These are phyloP conservation scores for Dicyrtomina minuta DNA, from an alignment of 2,888 invertebrate species.

Conservation along the genomic window DNA sequence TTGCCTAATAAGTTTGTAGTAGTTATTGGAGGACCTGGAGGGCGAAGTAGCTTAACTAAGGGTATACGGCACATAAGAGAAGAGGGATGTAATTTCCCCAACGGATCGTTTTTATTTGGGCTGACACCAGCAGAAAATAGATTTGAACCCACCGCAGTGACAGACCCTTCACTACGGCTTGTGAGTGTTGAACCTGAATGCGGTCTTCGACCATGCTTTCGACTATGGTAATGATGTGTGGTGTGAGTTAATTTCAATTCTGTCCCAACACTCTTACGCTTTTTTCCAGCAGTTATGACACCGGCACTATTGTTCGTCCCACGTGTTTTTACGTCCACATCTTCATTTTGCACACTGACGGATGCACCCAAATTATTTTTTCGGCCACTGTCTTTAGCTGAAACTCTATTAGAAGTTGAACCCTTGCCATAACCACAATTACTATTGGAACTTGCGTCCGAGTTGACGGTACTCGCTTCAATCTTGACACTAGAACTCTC, in stretches of 20 bases:
- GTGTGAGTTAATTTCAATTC: conserved; percentile 15
- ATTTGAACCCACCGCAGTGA: neutral
- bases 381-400: conserved; percentile 51
- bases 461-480: conserved; percentile 13
- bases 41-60: conserved; percentile 41
- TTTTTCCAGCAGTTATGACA: conserved; percentile 17
- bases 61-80: conserved; percentile 47
- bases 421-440: conserved; percentile 5
- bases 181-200: conserved; percentile 7
- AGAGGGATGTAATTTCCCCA: conserved; percentile 32
- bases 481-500: conserved; percentile 44
- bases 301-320: conserved; percentile 29
- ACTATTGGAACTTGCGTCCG: neutral
- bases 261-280: conserved; percentile 19
- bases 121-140: neutral
- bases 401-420: conserved; percentile 46
- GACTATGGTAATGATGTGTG: conserved; percentile 25
- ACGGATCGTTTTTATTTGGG: conserved; percentile 39
- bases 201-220: conserved; percentile 28
- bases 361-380: conserved; percentile 36
- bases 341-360: conserved; percentile 46
- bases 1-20: conserved; percentile 22
- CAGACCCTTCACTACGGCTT: conserved; percentile 11
- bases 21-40: conserved; percentile 32
- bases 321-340: conserved; percentile 34